These are phyloP conservation scores for Oopsacas minuta DNA, from an alignment of 37 sponge, comb jelly and placozoan genomes.

Conservation along the genomic window DNA sequence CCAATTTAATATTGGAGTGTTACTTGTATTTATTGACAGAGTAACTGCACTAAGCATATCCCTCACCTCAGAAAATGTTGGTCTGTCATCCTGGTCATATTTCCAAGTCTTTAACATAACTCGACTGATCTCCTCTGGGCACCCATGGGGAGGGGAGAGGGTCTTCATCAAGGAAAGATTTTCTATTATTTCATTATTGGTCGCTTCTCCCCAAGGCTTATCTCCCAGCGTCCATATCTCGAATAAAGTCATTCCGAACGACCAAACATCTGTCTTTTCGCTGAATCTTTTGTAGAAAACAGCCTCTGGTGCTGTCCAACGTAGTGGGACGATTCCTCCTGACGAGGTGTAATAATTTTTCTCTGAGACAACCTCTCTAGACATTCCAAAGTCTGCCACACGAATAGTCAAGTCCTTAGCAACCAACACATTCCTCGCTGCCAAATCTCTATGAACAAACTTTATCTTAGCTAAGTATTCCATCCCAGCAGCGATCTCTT, in stretches of 20 bases:
- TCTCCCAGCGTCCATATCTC: background rate
- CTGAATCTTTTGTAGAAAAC: background rate
- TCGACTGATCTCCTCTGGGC: background rate
- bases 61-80: background rate
- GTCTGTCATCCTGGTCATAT: background rate
- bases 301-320: background rate
- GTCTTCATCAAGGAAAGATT: background rate
- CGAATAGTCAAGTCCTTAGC: background rate
- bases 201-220: background rate
- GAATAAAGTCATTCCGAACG: background rate
- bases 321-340: background rate
- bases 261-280: background rate
- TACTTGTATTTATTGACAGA: background rate
- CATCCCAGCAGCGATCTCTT: conserved; percentile 25
- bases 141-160: background rate
- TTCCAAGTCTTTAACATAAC: background rate
- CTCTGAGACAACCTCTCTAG: background rate
- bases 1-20: too few relatives aligned
- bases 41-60: background rate
- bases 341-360: background rate
- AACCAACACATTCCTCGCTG: background rate
- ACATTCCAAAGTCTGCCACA: conserved; percentile 2
- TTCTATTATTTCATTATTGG: background rate
- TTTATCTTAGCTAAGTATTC: conserved; percentile 16
- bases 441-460: background rate